phyloP scores from a whole-genome alignment of 2,797 vertebrate species.

The Phrynocephalus vlangalii region DNA sequence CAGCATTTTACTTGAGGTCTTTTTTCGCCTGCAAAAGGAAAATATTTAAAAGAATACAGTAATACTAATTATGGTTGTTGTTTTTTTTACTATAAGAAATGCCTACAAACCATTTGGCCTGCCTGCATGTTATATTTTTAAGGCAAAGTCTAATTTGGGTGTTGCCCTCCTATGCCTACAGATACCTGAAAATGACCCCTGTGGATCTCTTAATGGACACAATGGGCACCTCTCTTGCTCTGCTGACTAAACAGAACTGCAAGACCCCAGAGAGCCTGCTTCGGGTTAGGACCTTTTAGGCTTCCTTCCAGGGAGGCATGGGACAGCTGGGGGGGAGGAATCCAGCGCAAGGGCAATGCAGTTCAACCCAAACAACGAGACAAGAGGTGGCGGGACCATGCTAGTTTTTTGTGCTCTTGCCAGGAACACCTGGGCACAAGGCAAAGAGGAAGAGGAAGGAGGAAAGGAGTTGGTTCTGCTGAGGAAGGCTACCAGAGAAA shows the following conservation, averaged over 20 bases:
- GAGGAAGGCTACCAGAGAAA: background rate
- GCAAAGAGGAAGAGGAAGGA: background rate
- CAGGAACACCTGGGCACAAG: background rate
- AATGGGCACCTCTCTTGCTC: no score
- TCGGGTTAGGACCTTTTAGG: no score
- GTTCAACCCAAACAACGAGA: no score
- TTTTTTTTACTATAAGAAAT: background rate
- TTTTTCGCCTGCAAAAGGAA: constrained; percentile 86
- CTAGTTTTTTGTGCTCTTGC: background rate
- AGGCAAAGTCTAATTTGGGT: no score
- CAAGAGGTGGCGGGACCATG: background rate
- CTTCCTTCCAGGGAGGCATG: background rate
- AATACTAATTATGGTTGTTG: background rate
- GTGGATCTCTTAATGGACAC: background rate
- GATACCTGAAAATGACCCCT: background rate
- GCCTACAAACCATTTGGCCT: background rate
- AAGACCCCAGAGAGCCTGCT: no score
- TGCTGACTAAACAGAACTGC: background rate
- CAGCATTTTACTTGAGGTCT: constrained; percentile 83
- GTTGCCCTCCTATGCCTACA: background rate
- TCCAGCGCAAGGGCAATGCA: background rate
- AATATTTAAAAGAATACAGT: background rate
- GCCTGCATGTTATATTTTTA: no score
- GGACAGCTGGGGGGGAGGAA: background rate
- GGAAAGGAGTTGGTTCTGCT: background rate